These are phyloP conservation scores for Anguilla anguilla DNA, from an alignment of 2,797 vertebrate genomes.

Conservation along the genomic window DNA sequence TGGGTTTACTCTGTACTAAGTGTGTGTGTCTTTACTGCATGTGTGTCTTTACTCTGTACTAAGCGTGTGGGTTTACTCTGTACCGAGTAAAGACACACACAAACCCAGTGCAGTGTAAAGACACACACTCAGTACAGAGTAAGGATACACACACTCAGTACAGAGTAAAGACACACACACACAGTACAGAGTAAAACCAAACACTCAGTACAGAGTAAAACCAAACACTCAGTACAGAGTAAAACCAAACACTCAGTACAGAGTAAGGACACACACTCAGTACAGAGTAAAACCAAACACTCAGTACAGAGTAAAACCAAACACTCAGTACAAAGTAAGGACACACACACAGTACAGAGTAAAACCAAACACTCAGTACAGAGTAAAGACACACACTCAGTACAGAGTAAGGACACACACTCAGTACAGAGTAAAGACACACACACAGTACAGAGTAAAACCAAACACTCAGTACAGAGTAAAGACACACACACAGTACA, in stretches of 20 bases:
- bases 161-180: neutral
- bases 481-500: neutral
- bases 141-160: neutral
- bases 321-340: neutral
- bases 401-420: neutral
- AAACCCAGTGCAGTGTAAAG: neutral
- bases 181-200: neutral
- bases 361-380: neutral
- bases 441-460: no score
- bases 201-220: neutral
- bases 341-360: neutral
- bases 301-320: neutral
- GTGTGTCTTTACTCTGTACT: no score
- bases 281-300: neutral
- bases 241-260: neutral
- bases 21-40: no score
- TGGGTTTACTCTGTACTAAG: no score
- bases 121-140: neutral
- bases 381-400: no score
- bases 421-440: neutral
- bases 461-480: neutral
- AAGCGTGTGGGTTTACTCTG: no score
- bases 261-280: neutral
- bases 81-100: no score
- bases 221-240: neutral